Base-by-base conservation (phyloP, 2,888 invertebrate species). In the Auanema sp. region DNA sequence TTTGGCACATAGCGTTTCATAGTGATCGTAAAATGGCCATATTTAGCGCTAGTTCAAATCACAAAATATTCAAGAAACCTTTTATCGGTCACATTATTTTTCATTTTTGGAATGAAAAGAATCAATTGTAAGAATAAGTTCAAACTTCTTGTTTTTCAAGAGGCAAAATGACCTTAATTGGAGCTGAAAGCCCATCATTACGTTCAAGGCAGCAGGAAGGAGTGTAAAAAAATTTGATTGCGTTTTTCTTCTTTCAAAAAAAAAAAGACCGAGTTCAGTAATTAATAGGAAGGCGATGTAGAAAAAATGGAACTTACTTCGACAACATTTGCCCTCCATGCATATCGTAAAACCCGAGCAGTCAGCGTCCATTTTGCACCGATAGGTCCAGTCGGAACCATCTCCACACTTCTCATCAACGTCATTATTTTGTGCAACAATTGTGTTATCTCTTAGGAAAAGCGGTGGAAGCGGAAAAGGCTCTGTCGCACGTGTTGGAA, bases 321-420 rank as follows among this genome's bases (percentile, higher is more conserved):
- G 65, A 61, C 71, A 73, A 58, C 71, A 73, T 61, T 73, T 71
- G 65, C 69, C 60, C 42, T 60, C 54, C 8, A 55, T 55, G 41
- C 60, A 60, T n/a, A 60, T 44, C 12, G 47, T 51, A 18, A 44
- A 43, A 16, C n/a, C 33, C 6, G 56, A 12, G 49, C 63, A 63
- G n/a, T 63, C 53, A 33, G 51, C 24, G 23, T 63, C 63, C 14
- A 21, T 6, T 10, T 41, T 24, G 53, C 63, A 63, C 1, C 18
- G 16, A 2, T 24, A 21, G 23, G 50, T 54, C 67, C 66, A 73
- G 1, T 60, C 40, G 16, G 67, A 71, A 11, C 66, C 71, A 56
- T 73, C 73, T 1, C 70, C 70, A 58, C 73, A 73, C 21, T 65
- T 61, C 4, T 73, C 73, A n/a, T 63, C 57, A 12, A 42, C 50